Conservation (phyloP, 2,797 vertebrate genomes). For the Odontamblyopus rebecca region DNA sequence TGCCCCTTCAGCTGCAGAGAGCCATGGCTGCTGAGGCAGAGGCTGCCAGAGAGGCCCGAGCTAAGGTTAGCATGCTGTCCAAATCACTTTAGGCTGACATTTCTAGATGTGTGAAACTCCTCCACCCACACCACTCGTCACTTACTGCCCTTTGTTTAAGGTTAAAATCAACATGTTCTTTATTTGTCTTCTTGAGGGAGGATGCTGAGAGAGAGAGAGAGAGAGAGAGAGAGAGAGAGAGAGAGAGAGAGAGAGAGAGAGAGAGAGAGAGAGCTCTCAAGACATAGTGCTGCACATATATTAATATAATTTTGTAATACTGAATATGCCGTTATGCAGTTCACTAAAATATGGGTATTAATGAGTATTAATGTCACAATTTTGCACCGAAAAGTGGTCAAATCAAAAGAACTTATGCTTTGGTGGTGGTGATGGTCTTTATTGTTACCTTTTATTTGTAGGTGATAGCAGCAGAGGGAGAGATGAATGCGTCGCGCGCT, state of each 20-base stretch:
- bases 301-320: no score
- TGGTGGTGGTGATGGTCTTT: neutral
- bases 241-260: no score
- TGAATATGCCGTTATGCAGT: no score
- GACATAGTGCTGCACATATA: no score
- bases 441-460: conserved; percentile 16
- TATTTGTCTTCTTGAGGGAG: neutral
- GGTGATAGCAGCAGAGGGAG: conserved; percentile 83
- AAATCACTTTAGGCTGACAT: neutral
- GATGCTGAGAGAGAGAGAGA: neutral
- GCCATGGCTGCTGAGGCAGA: conserved; percentile 84
- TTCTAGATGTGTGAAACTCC: neutral
- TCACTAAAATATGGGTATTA: no score
- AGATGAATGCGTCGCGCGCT: conserved; percentile 83
- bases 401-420: neutral
- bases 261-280: no score
- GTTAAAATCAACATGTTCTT: neutral
- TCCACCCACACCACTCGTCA: neutral
- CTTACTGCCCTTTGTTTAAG: neutral
- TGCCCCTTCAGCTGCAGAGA: conserved; percentile 80
- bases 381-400: neutral
- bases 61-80: conserved; percentile 68
- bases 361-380: no score
- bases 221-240: no score
- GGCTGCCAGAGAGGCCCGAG: conserved; percentile 79